A percentile compares a stretch with the other conserved stretches of the same genome.
Conservation (phyloP, 2,888 invertebrate species). For the Epirrhoe tristata region DNA sequence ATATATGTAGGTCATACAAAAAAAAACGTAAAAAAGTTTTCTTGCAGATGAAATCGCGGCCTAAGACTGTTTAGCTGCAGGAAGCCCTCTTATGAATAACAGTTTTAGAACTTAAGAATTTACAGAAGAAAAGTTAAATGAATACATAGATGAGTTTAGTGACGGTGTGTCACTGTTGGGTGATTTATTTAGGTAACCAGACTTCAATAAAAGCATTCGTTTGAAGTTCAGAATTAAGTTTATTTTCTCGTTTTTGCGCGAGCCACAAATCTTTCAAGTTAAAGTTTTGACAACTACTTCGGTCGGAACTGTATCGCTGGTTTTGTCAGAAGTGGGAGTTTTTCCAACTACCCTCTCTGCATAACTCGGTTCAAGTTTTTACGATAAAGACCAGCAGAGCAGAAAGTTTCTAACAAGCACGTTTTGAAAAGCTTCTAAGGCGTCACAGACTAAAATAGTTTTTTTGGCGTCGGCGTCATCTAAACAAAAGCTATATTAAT, state of each 20-base stretch:
- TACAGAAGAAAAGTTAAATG: no score
- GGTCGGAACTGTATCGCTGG: not conserved
- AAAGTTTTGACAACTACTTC: not conserved
- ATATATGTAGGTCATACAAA: no score
- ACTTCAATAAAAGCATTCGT: not conserved
- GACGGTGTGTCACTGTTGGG: not conserved
- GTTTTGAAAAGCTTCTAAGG: not conserved
- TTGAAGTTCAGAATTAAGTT: not conserved
- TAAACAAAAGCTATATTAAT: not conserved
- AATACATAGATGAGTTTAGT: no score
- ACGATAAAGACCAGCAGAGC: not conserved
- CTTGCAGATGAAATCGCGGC: no score
- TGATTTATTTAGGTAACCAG: not conserved
- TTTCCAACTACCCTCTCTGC: conserved; percentile 7
- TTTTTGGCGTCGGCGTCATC: not conserved
- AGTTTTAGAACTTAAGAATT: no score
- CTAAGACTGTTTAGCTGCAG: no score
- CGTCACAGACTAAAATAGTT: not conserved
- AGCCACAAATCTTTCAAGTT: not conserved
- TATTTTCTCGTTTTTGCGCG: not conserved
- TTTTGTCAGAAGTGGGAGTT: conserved; percentile 1
- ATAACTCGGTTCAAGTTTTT: conserved; percentile 1
- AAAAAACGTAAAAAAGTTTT: no score
- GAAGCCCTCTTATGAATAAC: no score
- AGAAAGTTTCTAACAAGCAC: not conserved